Evolutionary conservation across 2,113 vertebrate genomes (phyloP).

Genomic region (Echinops telfairi): DNA sequence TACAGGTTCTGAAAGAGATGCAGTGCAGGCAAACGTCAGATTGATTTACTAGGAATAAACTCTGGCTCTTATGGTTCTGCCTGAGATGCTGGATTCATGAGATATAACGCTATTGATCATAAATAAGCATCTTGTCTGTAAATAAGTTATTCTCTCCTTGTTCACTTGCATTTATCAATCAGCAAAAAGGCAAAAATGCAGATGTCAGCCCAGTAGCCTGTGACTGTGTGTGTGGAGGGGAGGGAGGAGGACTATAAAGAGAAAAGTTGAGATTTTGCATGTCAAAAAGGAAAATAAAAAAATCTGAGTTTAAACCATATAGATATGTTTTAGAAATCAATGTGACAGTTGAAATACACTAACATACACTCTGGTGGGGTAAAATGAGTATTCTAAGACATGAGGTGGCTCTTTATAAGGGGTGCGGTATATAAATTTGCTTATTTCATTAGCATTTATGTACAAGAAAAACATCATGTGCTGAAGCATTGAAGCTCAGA

Average conservation of each 20-base stretch:
- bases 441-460: not conserved
- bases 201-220: slow-evolving; percentile 23
- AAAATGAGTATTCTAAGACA: not conserved
- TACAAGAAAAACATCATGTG: not conserved
- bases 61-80: slow-evolving; percentile 75
- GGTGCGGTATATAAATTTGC: not conserved
- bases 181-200: slow-evolving; percentile 42
- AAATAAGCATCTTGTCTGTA: slow-evolving; percentile 80
- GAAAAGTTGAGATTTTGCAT: not conserved
- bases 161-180: slow-evolving; percentile 71
- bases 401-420: not conserved
- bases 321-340: slow-evolving; percentile 9
- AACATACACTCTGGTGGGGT: not conserved
- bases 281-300: not conserved
- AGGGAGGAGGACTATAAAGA: not conserved
- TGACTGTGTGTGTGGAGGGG: not conserved
- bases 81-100: slow-evolving; percentile 77
- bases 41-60: slow-evolving; percentile 85
- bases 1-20: slow-evolving; percentile 81
- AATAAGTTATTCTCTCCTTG: slow-evolving; percentile 76
- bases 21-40: slow-evolving; percentile 73
- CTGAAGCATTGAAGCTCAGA: not conserved
- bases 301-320: slow-evolving; percentile 33
- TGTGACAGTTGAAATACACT: not conserved
- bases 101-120: slow-evolving; percentile 82